Evolutionary conservation across 2,888 invertebrate genomes (phyloP), one percentile per base, ranked within the genome.

Genomic region (Microplitis deprimator): DNA sequence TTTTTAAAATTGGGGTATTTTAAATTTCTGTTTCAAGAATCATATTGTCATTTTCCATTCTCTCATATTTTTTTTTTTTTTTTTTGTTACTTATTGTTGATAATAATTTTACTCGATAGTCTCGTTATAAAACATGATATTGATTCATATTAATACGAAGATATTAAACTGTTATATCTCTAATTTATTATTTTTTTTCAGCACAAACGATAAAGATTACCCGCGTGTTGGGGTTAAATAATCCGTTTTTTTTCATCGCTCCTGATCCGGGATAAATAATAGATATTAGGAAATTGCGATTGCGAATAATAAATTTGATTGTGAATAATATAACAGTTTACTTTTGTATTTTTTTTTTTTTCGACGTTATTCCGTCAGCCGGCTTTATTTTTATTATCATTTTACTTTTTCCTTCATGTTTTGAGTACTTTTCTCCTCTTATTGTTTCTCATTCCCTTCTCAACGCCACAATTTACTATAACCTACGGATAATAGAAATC

Each of bases 401-500:
- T 41, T 71, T 16, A 20, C 50, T 60, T 50, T 73, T 72, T 68
- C 73, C n/a, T 10, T 29, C 41, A 40, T 59, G 72, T 50, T 68
- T 38, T 40, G 29, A 67, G 69, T 41, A 39, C 62, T 17, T 59
- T 78, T 17, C 68, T 59, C 29, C 62, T 65, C 29, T 29, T 50
- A 39, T 38, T 64, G 38, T 40, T 68, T n/a, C 29, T 20, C 20
- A 39, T 75, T 64, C 13, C 50, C 50, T 3, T 29, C 17, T 3
- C 39, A 65, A 68, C 38, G 39, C 69, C 17, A 65, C 73, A 68
- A 78, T 78, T 78, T 78, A 78, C 72, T 68, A 39, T 59, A 67
- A 50, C 20, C 5, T 61, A 67, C n/a, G 29, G 60, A 68, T 62
- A 20, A 40, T 61, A 40, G 61, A 13, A 50, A 50, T 50, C 13